These are phyloP conservation scores for Chaenocephalus aceratus DNA, from an alignment of 2,113 vertebrate species.

Conservation along the genomic window DNA sequence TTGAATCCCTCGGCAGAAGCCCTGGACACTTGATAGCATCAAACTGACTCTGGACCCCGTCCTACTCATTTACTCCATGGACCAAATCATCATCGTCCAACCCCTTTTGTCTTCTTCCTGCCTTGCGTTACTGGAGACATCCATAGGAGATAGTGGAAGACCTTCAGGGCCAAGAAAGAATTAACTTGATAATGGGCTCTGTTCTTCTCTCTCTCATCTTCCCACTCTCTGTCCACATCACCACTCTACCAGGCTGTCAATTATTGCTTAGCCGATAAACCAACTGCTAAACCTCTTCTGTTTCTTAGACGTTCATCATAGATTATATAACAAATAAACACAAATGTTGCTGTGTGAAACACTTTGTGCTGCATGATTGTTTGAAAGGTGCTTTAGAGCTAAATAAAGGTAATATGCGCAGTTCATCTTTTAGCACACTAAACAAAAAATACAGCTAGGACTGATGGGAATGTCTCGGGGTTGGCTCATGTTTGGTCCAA, in stretches of 20 bases:
- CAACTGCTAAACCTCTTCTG: not conserved
- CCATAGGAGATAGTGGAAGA: conserved; percentile 30
- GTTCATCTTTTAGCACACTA: too few relatives aligned
- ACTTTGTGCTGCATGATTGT: too few relatives aligned
- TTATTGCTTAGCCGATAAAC: conserved; percentile 29
- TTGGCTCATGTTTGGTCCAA: not conserved
- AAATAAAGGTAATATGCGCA: too few relatives aligned
- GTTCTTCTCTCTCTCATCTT: conserved; percentile 36
- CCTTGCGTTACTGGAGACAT: conserved; percentile 11
- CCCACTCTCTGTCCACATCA: conserved; percentile 8
- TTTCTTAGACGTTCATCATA: not conserved
- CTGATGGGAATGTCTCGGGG: not conserved
- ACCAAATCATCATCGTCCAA: conserved; percentile 41
- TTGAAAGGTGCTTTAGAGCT: too few relatives aligned
- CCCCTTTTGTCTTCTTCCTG: conserved; percentile 3
- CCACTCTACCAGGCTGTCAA: conserved; percentile 10
- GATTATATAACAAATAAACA: too few relatives aligned
- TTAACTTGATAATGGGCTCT: conserved; percentile 80
- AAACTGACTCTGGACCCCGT: conserved; percentile 22
- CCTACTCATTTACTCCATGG: conserved; percentile 33
- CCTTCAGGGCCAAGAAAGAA: conserved; percentile 75
- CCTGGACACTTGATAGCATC: conserved; percentile 7
- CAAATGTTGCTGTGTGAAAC: too few relatives aligned
- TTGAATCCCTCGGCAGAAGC: not conserved
- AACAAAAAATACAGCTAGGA: too few relatives aligned